Base-by-base conservation (phyloP, 2,113 vertebrate genomes). In the Stigmatopora nigra region DNA sequence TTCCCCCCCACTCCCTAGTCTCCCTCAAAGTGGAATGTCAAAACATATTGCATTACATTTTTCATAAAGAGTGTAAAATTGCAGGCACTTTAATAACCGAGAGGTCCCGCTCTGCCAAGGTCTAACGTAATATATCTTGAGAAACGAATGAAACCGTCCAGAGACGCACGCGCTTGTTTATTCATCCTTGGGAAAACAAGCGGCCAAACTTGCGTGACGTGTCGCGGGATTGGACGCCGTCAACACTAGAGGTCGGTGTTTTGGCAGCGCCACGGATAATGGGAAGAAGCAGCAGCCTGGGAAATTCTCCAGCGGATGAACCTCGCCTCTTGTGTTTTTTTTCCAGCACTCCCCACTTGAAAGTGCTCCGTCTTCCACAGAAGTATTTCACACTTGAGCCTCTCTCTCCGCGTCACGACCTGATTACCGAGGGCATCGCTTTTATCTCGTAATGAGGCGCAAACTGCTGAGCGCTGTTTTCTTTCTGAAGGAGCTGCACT, bases 191-290 rank as follows among this genome's bases (percentile, higher is more conserved):
- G 22, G 22, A 22, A 55, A 7, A 31, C 25, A 13, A 46, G 45
- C 13, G 11, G 11, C 13, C 45, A 3, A 15, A 46, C 17, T 2
- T 49, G 5, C 47, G 47, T n/a, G 8, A 19, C 51, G 20, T 11
- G 19, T 13, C 16, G 19, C 44, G 59, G 61, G 64, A 41, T 46
- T 68, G 68, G 61, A 65, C 47, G 61, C 52, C 62, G 35, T 44
- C 62, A 81, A 84, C 88, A 88, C 87, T 90, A 89, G 89, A 84
- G 87, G 88, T 88, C 88, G 88, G 82, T 88, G 78, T 88, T 88
- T 76, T 78, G 68, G 69, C 75, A 82, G 70, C 74, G 78, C 76
- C 75, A 67, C 66, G 52, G 56, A 67, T 69, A 49, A 61, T 56
- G 38, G 46, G 36, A 73, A 36, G 45, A 61, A 63, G 45, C 72